Evolutionary conservation across 2,888 invertebrate genomes (phyloP).

Genomic region (Petrophora chlorosata): DNA sequence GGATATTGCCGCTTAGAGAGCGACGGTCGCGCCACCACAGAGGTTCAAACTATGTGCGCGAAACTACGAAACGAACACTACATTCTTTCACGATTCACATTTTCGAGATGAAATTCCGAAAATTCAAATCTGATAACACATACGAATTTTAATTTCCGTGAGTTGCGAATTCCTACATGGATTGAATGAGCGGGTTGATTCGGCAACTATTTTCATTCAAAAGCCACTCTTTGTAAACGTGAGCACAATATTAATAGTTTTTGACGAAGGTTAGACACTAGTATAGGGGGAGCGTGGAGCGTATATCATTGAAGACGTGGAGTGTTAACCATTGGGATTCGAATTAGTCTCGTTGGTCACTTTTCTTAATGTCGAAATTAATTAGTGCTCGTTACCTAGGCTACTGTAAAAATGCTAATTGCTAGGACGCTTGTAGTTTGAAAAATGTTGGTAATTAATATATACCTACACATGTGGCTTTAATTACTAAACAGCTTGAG

Average conservation of each 20-base stretch:
- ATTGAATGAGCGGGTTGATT: conserved; percentile 10
- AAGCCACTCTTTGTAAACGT: conserved; percentile 20
- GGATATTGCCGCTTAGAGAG: conserved; percentile 42
- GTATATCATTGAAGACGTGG: too few relatives aligned
- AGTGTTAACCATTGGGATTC: too few relatives aligned
- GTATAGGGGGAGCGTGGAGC: conserved; percentile 9
- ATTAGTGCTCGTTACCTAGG: too few relatives aligned
- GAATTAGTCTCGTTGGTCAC: too few relatives aligned
- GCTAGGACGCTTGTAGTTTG: too few relatives aligned
- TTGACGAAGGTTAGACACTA: conserved; percentile 31
- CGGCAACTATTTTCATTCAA: conserved; percentile 19
- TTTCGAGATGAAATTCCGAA: conserved; percentile 27
- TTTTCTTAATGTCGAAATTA: too few relatives aligned
- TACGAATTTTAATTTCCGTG: conserved; percentile 16
- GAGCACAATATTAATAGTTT: conserved; percentile 26
- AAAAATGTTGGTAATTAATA: too few relatives aligned
- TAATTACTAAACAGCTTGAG: too few relatives aligned
- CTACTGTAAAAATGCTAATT: too few relatives aligned
- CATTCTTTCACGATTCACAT: conserved; percentile 23
- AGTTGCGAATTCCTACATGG: conserved; percentile 2
- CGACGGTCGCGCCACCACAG: conserved; percentile 33
- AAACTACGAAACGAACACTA: conserved; percentile 40
- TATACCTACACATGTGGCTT: too few relatives aligned
- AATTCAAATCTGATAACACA: conserved; percentile 19
- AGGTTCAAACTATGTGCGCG: too few relatives aligned